Evolutionary conservation across 2,797 vertebrate species (phyloP).

Genomic region (Sebastes steindachneri): DNA sequence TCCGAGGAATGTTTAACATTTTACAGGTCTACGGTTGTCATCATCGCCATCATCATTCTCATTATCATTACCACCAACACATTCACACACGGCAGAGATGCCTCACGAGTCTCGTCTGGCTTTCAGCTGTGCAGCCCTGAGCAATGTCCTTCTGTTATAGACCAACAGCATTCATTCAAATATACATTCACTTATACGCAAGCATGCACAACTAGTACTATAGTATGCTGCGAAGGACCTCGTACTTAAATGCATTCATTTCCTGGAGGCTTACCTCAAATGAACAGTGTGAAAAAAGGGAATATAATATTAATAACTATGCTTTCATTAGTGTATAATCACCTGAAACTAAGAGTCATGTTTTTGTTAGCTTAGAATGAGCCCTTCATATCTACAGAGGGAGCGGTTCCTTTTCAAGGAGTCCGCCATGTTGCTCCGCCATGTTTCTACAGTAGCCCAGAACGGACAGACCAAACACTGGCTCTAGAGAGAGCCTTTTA

Average conservation of each 20-base stretch:
- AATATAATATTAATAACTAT: too few relatives aligned
- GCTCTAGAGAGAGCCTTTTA: too few relatives aligned
- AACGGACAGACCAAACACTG: too few relatives aligned
- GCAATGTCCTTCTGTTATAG: neutral
- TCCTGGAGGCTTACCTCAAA: neutral
- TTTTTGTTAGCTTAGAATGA: too few relatives aligned
- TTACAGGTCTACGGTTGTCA: neutral
- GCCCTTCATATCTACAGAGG: too few relatives aligned
- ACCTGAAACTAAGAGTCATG: too few relatives aligned
- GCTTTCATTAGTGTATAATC: too few relatives aligned
- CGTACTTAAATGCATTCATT: neutral
- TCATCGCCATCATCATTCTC: neutral
- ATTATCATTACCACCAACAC: neutral
- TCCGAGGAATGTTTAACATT: constrained; percentile 10
- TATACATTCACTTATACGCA: neutral
- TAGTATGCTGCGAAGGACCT: neutral
- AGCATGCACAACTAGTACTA: neutral
- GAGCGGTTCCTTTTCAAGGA: too few relatives aligned
- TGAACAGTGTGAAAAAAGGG: too few relatives aligned
- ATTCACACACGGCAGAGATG: neutral
- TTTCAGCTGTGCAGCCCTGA: neutral
- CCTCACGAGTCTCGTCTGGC: neutral
- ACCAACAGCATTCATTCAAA: neutral
- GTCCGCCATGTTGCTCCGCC: too few relatives aligned
- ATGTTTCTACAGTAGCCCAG: too few relatives aligned